Percentiles rank a stretch among this genome's conserved stretches.
Evolutionary conservation across 2,797 vertebrate genomes (phyloP).

Genomic region (Pantherophis vulpinus): DNA sequence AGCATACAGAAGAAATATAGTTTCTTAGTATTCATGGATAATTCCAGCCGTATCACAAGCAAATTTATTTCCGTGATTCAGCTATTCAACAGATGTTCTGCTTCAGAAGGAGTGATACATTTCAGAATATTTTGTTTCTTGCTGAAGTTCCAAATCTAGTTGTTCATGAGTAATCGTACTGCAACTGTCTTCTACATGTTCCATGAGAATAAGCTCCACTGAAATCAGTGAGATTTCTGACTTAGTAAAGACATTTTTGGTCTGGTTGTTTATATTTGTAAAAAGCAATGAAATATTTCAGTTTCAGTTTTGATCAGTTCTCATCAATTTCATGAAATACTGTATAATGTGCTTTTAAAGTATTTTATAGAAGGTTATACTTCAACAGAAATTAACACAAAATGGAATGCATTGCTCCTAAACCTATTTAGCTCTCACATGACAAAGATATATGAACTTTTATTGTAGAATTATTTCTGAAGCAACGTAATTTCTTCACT

Average conservation of each 20-base stretch:
- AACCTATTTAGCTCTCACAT: background rate
- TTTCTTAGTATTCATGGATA: constrained; percentile 21
- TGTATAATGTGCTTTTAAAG: background rate
- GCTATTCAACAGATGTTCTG: constrained; percentile 59
- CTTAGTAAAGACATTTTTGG: background rate
- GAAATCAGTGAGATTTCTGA: background rate
- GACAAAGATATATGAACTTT: background rate
- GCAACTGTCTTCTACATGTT: background rate
- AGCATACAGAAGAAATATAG: constrained; percentile 24
- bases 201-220: background rate
- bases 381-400: background rate
- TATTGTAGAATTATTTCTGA: background rate
- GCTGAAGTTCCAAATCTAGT: constrained; percentile 51
- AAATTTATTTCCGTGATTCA: constrained; percentile 52
- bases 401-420: background rate
- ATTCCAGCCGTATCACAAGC: constrained; percentile 43
- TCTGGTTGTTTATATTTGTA: background rate
- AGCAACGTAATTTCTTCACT: background rate
- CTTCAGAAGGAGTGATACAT: constrained; percentile 57
- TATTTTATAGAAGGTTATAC: background rate
- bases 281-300: background rate
- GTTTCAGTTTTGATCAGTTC: background rate
- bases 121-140: constrained; percentile 42
- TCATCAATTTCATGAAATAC: background rate
- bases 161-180: background rate